A percentile compares a stretch with the other conserved stretches of the same genome.
Evolutionary conservation across 2,113 vertebrate genomes (phyloP).

Genomic region (Vidua chalybeata): DNA sequence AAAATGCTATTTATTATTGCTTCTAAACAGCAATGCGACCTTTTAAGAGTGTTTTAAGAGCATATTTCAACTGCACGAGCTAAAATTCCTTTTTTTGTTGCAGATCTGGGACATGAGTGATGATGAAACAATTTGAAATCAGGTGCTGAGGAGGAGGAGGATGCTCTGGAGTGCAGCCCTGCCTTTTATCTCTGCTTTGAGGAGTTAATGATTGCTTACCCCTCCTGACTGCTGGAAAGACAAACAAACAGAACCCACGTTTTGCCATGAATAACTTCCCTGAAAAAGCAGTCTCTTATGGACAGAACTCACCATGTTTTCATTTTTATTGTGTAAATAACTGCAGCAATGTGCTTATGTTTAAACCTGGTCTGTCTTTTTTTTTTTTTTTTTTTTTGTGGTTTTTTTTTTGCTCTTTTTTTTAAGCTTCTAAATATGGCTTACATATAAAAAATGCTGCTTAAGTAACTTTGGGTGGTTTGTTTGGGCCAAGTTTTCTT

Average conservation of each 20-base stretch:
- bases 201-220: conserved; percentile 35
- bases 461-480: neutral
- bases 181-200: conserved; percentile 14
- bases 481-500: neutral
- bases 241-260: neutral
- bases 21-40: neutral
- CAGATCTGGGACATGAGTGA: conserved; percentile 99
- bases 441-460: neutral
- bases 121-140: conserved; percentile 89
- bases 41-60: neutral
- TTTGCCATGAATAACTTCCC: neutral
- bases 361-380: neutral
- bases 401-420: neutral
- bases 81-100: neutral
- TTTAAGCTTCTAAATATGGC: neutral
- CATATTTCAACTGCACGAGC: neutral
- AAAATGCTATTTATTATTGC: neutral
- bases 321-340: conserved; percentile 29
- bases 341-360: neutral
- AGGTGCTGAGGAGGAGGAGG: neutral
- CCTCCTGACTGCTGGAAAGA: neutral
- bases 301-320: neutral
- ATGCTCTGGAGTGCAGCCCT: neutral
- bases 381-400: neutral
- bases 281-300: neutral